Base-by-base conservation (phyloP, 2,797 vertebrate genomes). In the Bucorvus abyssinicus region DNA sequence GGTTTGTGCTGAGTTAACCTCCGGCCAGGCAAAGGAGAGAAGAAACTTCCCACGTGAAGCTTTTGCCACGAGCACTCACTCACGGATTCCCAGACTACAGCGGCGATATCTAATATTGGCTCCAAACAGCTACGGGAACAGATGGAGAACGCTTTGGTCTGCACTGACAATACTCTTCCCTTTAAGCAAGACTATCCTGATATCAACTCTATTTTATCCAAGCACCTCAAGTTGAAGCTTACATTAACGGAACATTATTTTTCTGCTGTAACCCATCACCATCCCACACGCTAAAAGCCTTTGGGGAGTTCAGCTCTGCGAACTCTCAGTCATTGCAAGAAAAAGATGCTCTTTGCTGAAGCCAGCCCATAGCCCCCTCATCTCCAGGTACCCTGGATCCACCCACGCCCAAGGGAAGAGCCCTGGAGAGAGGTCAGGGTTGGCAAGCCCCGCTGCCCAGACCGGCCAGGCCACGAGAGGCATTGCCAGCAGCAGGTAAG, bases 111-210 rank as follows among this genome's bases (percentile, higher is more conserved):
- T 95, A 95, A 93, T 96, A 93, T 87, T 86, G 91, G 84, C 92
- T 94, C 80, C 42, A 53, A n/a, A 77, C 93, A 95, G 95, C 92
- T 93, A 76, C 70, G 52, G 95, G 92, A 96, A 94, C 93, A 97
- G 97, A 96, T 94, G 95, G 96, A 94, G 83, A 92, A 49, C 3
- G 12, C 93, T 82, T 86, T 13, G 9, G 83, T 84, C 93, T 68
- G 44, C 0, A 0, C 90, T 55, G 86, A 94, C 87, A 95, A 92
- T 89, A 55, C 93, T 64, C 79, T 82, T 78, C 90, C 84, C 71
- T 59, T 36, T 68, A 36, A 92, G 80, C 70, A 70, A 94, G 78
- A 29, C 88, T 89, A 67, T 40, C 88, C 93, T 89, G 91, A 44
- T 93, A 94, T 60, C 95, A 89, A 50, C 84, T 84, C 88, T 42